A percentile compares a stretch with the other conserved stretches of the same genome.
These are phyloP conservation scores for Polyergus mexicanus DNA, from an alignment of 1,140 invertebrate genomes.

Conservation along the genomic window DNA sequence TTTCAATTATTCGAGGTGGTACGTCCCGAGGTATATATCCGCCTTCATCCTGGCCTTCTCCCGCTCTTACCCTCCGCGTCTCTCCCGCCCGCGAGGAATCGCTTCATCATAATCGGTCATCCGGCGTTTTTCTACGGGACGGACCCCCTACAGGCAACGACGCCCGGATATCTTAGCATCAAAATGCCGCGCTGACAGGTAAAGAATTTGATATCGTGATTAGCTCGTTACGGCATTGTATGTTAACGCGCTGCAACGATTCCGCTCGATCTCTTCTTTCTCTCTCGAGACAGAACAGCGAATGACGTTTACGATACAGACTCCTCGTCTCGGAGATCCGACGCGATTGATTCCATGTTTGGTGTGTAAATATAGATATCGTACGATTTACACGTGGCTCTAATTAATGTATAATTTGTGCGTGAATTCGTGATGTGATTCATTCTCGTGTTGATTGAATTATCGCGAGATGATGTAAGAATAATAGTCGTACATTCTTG, in stretches of 20 bases:
- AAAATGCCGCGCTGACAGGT: constrained; percentile 85
- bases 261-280: constrained; percentile 65
- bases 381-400: constrained; percentile 19
- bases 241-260: constrained; percentile 76
- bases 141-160: constrained; percentile 78
- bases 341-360: constrained; percentile 66
- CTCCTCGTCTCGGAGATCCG: constrained; percentile 29
- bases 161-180: constrained; percentile 84
- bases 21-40: constrained; percentile 73
- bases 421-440: background rate
- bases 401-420: constrained; percentile 52
- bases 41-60: constrained; percentile 72
- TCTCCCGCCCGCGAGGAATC: constrained; percentile 70
- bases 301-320: constrained; percentile 4
- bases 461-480: constrained; percentile 27
- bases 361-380: constrained; percentile 72
- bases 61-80: constrained; percentile 30
- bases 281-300: constrained; percentile 27
- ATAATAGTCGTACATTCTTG: background rate
- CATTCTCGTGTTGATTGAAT: constrained; percentile 48
- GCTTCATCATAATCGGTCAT: constrained; percentile 87
- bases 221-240: constrained; percentile 84
- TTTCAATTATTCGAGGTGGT: constrained; percentile 83
- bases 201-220: constrained; percentile 87
- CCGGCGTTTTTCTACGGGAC: constrained; percentile 79